Conservation (phyloP, 2,113 vertebrate species). For the Misgurnus anguillicaudatus region DNA sequence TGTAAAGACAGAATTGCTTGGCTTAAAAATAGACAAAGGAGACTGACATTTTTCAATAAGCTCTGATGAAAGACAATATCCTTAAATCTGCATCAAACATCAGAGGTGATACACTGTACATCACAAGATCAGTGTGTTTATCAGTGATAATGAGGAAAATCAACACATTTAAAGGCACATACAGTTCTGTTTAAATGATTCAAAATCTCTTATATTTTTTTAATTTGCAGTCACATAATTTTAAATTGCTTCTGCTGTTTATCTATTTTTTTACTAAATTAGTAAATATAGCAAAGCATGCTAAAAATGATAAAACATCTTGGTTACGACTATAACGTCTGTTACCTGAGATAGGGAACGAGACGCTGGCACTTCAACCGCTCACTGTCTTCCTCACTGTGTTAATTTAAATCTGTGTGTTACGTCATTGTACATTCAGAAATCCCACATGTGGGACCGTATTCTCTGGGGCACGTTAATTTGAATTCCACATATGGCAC, state of each 20-base stretch:
- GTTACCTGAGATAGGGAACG: too few relatives aligned
- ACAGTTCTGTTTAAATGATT: too few relatives aligned
- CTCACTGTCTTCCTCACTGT: too few relatives aligned
- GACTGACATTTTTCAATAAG: conserved; percentile 17
- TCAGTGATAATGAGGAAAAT: neutral
- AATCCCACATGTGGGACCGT: too few relatives aligned
- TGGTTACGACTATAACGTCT: too few relatives aligned
- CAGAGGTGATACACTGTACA: neutral
- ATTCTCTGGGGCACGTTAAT: too few relatives aligned
- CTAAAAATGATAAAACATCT: neutral
- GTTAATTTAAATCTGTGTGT: too few relatives aligned
- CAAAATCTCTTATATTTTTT: too few relatives aligned
- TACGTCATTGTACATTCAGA: too few relatives aligned
- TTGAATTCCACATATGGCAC: too few relatives aligned
- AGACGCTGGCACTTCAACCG: too few relatives aligned
- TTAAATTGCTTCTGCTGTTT: conserved; percentile 36
- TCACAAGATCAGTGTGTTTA: neutral
- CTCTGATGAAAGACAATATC: conserved; percentile 36
- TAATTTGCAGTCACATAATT: neutral
- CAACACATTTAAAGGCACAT: too few relatives aligned
- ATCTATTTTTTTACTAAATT: conserved; percentile 29
- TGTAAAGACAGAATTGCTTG: conserved; percentile 29
- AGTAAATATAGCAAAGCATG: conserved; percentile 9
- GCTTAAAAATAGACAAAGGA: conserved; percentile 33
- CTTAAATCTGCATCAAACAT: conserved; percentile 10